phyloP scores from a whole-genome alignment of 2,888 invertebrate genomes.

The Mayetiola destructor region DNA sequence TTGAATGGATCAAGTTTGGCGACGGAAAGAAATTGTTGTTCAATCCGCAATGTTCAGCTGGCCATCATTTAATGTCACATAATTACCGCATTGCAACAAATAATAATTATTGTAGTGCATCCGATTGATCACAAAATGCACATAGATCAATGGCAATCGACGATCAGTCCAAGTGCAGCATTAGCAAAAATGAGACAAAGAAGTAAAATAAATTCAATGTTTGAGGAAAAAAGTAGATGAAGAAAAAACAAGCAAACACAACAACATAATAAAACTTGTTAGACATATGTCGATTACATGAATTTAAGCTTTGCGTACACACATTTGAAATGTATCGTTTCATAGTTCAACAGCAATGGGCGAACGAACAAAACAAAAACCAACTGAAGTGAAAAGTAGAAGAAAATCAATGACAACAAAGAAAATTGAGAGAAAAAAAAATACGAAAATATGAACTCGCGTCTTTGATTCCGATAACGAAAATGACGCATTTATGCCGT shows the following conservation, averaged over 20 bases:
- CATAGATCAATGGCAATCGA: neutral
- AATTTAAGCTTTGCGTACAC: neutral
- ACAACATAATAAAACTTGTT: slow-evolving; percentile 13
- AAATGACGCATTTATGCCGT: slow-evolving; percentile 9
- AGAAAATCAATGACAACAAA: too few species aligned
- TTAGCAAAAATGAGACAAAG: neutral
- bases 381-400: too few species aligned
- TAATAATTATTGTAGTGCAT: slow-evolving; percentile 9
- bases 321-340: neutral
- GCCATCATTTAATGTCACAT: slow-evolving; percentile 3
- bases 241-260: neutral
- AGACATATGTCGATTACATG: slow-evolving; percentile 13
- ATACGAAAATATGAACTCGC: too few species aligned
- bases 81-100: slow-evolving; percentile 9
- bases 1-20: too few species aligned
- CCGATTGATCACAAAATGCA: slow-evolving; percentile 2
- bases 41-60: too few species aligned
- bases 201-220: neutral
- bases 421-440: neutral
- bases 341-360: neutral
- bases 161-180: neutral
- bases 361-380: too few species aligned
- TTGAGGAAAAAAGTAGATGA: neutral
- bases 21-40: too few species aligned
- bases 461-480: slow-evolving; percentile 3